Evolutionary conservation across 2,113 vertebrate genomes (phyloP), one percentile per base, ranked within the genome.

Genomic region (Murina feae): DNA sequence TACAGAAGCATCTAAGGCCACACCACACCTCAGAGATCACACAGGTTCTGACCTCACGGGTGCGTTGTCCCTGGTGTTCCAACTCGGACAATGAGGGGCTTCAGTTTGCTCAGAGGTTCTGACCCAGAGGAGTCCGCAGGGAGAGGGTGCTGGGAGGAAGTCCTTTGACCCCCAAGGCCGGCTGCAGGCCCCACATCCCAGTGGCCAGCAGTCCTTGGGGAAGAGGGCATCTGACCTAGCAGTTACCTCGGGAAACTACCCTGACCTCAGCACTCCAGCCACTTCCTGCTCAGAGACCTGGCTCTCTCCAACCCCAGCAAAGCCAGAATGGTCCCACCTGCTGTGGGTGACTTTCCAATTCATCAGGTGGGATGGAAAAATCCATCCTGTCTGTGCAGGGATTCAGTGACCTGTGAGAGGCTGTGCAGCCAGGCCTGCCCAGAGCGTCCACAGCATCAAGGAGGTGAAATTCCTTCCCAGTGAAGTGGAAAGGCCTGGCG

Each of bases 401-500:
- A 51, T 9, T 58, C 69, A 55, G 55, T 74, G 80, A 71, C 58
- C 89, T 49, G 30, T 87, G 89, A 91, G 74, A 7, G 35, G 63
- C 49, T 23, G 37, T 1, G 0, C 39, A 10, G 49, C 0, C 42
- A 39, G 65, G 58, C 65, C 72, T 83, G n/a, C 2, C 28, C 7
- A 3, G 42, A 42, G 49, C 21, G 49, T 9, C 25, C 25, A 1
- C 1, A 0, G 18, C 21, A 18, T 30, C 10, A 35, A 25, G 58
- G 21, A 32, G 39, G 44, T 28, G 18, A 85, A 35, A 91, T 92
- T 81, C 75, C 82, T 89, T 92, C 47, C 78, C 58, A 25, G 16
- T 1, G 49, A 63, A 32, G 74, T 37, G 44, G 39, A 76, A 87
- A 91, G 55, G 8, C n/a, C 23, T 21, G 72, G 7, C 0, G 0